Percentiles rank a stretch among this genome's conserved stretches.
phyloP scores from a whole-genome alignment of 1,140 invertebrate genomes.

The Drosophila lowei region DNA sequence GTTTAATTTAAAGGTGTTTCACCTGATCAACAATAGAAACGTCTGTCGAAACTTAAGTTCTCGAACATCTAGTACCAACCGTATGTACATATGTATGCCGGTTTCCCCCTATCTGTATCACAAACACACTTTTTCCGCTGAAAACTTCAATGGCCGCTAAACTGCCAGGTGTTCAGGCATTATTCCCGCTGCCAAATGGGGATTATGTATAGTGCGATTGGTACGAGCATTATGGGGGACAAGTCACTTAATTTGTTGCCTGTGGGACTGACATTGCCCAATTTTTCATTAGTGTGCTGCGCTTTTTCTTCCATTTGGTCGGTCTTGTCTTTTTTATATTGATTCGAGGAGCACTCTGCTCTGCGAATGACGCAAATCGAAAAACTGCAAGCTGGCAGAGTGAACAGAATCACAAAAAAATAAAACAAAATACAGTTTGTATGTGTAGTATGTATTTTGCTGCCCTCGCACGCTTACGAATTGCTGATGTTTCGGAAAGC shows the following conservation, averaged over 20 bases:
- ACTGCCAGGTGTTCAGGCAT: too few species aligned
- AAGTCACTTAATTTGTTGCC: constrained; percentile 22
- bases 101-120: not conserved
- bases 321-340: constrained; percentile 27
- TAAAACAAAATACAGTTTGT: constrained; percentile 50
- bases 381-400: constrained; percentile 58
- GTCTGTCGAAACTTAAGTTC: too few species aligned
- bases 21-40: too few species aligned
- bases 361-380: constrained; percentile 71
- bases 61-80: not conserved
- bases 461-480: constrained; percentile 58
- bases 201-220: too few species aligned
- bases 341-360: constrained; percentile 14
- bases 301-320: constrained; percentile 20
- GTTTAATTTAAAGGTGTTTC: too few species aligned
- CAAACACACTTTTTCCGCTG: too few species aligned
- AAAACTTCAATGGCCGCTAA: too few species aligned
- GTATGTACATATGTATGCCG: too few species aligned
- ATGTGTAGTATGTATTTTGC: constrained; percentile 24
- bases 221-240: not conserved
- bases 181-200: too few species aligned
- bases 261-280: constrained; percentile 32
- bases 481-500: constrained; percentile 47
- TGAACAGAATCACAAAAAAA: constrained; percentile 51
- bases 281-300: constrained; percentile 35